Evolutionary conservation across 2,797 vertebrate genomes (phyloP).

Genomic region (Peromyscus aztecus): DNA sequence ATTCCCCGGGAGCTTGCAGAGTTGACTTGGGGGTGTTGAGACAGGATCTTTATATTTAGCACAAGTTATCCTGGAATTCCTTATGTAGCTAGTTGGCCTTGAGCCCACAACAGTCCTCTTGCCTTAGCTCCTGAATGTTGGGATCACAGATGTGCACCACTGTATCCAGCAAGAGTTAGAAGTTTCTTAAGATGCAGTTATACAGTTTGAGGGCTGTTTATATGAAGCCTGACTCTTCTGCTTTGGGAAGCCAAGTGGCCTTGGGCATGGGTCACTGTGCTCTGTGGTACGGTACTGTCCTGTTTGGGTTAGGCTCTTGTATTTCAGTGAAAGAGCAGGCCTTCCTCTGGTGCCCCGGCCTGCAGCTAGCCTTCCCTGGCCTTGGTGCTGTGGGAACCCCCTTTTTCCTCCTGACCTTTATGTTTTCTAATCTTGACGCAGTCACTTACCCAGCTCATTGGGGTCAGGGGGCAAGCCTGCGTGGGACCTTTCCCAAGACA

Average conservation of each 20-base stretch:
- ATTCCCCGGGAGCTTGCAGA: background rate
- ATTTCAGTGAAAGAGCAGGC: background rate
- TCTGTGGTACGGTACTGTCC: background rate
- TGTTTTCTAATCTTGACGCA: background rate
- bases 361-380: accelerated
- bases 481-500: background rate
- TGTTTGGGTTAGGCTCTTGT: background rate
- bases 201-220: background rate
- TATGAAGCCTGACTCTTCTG: background rate
- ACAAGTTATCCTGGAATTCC: background rate
- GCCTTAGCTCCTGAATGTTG: background rate
- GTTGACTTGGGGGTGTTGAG: background rate
- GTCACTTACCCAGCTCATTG: background rate
- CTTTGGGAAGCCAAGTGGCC: background rate
- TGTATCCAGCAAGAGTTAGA: background rate
- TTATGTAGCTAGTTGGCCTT: background rate
- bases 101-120: background rate
- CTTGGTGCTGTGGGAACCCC: background rate
- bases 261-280: background rate
- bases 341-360: too few species aligned
- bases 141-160: background rate
- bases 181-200: background rate
- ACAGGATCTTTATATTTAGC: background rate
- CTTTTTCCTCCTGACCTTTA: background rate
- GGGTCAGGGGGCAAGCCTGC: background rate